Evolutionary conservation across 2,113 vertebrate genomes (phyloP).

Genomic region (Cyrtonyx montezumae): DNA sequence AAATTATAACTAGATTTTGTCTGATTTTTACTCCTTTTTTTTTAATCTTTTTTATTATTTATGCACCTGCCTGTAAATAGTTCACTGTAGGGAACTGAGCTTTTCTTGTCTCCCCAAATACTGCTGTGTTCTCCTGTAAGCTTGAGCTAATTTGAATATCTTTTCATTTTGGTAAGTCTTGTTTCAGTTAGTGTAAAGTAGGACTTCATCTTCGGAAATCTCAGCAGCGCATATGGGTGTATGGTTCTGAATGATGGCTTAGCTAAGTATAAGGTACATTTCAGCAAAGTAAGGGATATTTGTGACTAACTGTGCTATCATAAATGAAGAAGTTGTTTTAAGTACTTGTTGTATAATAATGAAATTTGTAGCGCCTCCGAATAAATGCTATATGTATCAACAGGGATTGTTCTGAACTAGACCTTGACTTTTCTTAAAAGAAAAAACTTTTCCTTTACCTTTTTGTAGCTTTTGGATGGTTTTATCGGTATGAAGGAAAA

Average conservation of each 20-base stretch:
- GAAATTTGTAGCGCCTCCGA: not conserved
- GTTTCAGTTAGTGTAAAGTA: not conserved
- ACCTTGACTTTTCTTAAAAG: not conserved
- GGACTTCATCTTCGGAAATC: not conserved
- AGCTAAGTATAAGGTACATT: not conserved
- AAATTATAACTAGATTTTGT: not conserved
- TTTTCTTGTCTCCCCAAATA: not conserved
- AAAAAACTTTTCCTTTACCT: slow-evolving; percentile 45
- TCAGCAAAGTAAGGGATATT: not conserved
- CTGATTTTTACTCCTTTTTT: not conserved
- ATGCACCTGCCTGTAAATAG: not conserved
- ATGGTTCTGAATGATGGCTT: not conserved
- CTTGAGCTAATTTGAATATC: not conserved
- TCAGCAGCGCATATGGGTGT: not conserved
- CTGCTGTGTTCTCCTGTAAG: not conserved
- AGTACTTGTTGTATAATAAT: not conserved
- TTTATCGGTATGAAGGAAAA: slow-evolving; percentile 98
- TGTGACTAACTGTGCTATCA: not conserved
- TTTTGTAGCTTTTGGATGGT: slow-evolving; percentile 94
- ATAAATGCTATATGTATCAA: not conserved
- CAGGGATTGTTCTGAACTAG: not conserved
- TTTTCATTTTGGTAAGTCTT: not conserved
- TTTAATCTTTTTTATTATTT: not conserved
- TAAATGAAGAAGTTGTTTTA: not conserved
- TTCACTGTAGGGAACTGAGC: not conserved